phyloP scores from a whole-genome alignment of 1,140 invertebrate species.

The Dolichoris vasculosae region DNA sequence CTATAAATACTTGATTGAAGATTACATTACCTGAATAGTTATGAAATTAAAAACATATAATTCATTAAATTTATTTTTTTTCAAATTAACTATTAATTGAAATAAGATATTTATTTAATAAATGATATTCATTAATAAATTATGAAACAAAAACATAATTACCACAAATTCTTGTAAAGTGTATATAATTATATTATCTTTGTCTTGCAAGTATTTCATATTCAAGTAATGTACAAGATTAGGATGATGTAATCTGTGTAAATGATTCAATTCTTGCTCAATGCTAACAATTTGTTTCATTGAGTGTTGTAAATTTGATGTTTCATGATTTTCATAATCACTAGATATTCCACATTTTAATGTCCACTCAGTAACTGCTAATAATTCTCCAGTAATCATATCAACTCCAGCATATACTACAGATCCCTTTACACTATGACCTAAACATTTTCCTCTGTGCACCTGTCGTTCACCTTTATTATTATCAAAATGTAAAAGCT shows the following conservation, averaged over 20 bases:
- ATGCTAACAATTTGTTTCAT: conserved; percentile 78
- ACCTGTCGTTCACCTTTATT: conserved; percentile 75
- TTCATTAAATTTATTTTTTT: not conserved
- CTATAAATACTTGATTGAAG: not conserved
- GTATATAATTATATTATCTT: conserved; percentile 77
- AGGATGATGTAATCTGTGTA: conserved; percentile 81
- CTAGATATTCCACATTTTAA: conserved; percentile 70
- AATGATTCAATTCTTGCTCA: conserved; percentile 82
- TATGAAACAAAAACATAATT: conserved; percentile 62
- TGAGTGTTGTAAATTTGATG: conserved; percentile 69
- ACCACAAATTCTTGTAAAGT: conserved; percentile 82
- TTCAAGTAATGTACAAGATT: conserved; percentile 85
- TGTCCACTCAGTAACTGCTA: conserved; percentile 83
- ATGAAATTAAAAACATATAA: not conserved
- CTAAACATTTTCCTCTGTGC: conserved; percentile 76
- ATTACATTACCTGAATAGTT: not conserved
- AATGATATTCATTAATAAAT: not conserved
- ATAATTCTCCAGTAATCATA: conserved; percentile 78
- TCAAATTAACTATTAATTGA: not conserved
- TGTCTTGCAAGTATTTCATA: conserved; percentile 78
- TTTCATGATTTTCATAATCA: conserved; percentile 56
- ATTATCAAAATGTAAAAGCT: conserved; percentile 75
- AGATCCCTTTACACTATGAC: conserved; percentile 80
- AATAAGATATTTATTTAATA: not conserved
- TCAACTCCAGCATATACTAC: conserved; percentile 83